Evolutionary conservation across 2,888 invertebrate genomes (phyloP).

Genomic region (Cheilosia variabilis): DNA sequence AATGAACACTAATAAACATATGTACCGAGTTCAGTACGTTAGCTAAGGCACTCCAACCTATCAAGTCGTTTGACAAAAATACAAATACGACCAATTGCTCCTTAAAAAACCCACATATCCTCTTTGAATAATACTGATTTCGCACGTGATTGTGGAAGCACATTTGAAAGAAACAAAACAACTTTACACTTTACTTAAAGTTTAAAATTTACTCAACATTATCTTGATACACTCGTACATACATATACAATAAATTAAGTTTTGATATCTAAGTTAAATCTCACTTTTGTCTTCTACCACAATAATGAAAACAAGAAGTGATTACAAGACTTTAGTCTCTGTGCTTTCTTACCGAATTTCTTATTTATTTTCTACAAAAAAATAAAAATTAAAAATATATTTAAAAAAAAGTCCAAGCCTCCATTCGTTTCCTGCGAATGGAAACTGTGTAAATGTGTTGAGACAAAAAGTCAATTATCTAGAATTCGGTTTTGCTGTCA

Average conservation of each 20-base stretch:
- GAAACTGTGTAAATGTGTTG: slow-evolving; percentile 7
- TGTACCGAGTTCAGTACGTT: no score
- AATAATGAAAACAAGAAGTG: slow-evolving; percentile 19
- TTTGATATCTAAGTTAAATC: slow-evolving; percentile 48
- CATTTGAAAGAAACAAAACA: neutral
- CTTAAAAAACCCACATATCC: no score
- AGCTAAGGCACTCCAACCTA: no score
- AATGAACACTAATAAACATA: no score
- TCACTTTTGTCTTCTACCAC: slow-evolving; percentile 25
- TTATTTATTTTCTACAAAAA: slow-evolving; percentile 13
- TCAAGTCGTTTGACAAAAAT: no score
- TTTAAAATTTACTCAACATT: slow-evolving; percentile 66
- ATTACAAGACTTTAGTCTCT: slow-evolving; percentile 29
- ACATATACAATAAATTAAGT: slow-evolving; percentile 54
- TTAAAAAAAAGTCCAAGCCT: neutral
- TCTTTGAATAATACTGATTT: no score
- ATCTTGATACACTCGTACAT: slow-evolving; percentile 53
- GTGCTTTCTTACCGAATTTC: slow-evolving; percentile 15
- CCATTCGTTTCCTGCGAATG: slow-evolving; percentile 30
- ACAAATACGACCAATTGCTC: no score
- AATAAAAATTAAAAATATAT: neutral
- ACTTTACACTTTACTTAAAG: slow-evolving; percentile 29
- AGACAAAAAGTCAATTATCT: slow-evolving; percentile 39
- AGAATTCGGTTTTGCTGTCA: slow-evolving; percentile 51
- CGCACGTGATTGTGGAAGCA: no score